A percentile compares a stretch with the other conserved stretches of the same genome.
phyloP scores from a whole-genome alignment of 2,797 vertebrate genomes.

The Myotis daubentonii region DNA sequence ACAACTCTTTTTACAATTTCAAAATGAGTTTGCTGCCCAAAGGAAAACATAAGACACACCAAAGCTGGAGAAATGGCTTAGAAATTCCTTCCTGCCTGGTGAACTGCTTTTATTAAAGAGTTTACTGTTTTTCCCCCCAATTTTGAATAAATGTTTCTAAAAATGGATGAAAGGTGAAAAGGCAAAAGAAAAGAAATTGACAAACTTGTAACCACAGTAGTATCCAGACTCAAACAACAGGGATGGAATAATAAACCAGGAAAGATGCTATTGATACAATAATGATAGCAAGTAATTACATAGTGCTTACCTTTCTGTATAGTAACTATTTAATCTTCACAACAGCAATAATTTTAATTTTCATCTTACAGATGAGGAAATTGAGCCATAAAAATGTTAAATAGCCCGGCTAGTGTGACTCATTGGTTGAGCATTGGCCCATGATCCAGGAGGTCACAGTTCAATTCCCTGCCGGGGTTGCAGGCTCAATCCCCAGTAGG shows the following conservation, averaged over 20 bases:
- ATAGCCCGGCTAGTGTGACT: not conserved
- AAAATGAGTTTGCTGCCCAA: constrained; percentile 70
- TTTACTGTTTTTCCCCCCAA: constrained; percentile 17
- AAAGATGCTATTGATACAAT: not conserved
- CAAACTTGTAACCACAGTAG: not conserved
- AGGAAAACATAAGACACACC: constrained; percentile 68
- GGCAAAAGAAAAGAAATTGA: not conserved
- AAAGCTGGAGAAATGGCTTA: constrained; percentile 59
- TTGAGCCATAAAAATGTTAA: constrained; percentile 1
- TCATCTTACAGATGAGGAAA: not conserved
- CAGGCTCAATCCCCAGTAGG: too few species aligned
- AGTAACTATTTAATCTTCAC: not conserved
- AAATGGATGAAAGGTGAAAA: constrained; percentile 24
- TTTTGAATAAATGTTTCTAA: constrained; percentile 51
- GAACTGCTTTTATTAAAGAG: constrained; percentile 67
- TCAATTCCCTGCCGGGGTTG: too few species aligned
- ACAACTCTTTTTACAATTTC: constrained; percentile 64
- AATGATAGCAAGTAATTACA: not conserved
- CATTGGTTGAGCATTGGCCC: too few species aligned
- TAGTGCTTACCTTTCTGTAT: not conserved
- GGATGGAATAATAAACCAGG: constrained; percentile 2
- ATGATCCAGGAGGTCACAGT: too few species aligned
- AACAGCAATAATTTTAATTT: not conserved
- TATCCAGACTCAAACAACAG: not conserved
- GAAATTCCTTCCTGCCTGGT: constrained; percentile 54